Conservation (phyloP, 2,797 vertebrate genomes). For the Rhinella marina region DNA sequence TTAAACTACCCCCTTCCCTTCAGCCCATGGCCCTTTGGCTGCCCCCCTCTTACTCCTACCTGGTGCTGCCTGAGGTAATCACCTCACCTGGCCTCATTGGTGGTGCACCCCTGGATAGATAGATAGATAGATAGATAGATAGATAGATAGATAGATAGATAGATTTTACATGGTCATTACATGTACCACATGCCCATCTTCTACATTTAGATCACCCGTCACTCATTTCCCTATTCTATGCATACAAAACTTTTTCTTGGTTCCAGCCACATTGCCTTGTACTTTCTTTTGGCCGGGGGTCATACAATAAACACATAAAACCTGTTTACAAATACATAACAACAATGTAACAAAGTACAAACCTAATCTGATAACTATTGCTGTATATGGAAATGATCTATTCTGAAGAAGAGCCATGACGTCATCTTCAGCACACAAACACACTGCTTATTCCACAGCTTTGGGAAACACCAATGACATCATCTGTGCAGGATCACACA, state of each 20-base stretch:
- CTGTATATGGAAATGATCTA: neutral
- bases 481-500: constrained; percentile 63
- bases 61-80: too few species aligned
- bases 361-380: neutral
- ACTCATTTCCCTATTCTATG: neutral
- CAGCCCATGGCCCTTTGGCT: too few species aligned
- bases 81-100: too few species aligned
- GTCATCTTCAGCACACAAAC: constrained; percentile 52
- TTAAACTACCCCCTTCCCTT: too few species aligned
- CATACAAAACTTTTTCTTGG: neutral
- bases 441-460: constrained; percentile 41
- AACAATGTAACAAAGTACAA: neutral
- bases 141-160: too few species aligned
- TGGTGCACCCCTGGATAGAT: too few species aligned
- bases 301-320: neutral
- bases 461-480: constrained; percentile 59
- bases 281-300: neutral
- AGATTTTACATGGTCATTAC: too few species aligned
- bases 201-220: neutral
- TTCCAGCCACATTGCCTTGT: neutral
- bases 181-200: neutral
- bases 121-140: too few species aligned
- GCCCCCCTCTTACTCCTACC: too few species aligned
- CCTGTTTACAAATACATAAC: neutral
- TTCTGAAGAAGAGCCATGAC: constrained; percentile 65